These are phyloP conservation scores for Venustaconcha ellipsiformis DNA, from an alignment of 1,140 invertebrate genomes.

Conservation along the genomic window DNA sequence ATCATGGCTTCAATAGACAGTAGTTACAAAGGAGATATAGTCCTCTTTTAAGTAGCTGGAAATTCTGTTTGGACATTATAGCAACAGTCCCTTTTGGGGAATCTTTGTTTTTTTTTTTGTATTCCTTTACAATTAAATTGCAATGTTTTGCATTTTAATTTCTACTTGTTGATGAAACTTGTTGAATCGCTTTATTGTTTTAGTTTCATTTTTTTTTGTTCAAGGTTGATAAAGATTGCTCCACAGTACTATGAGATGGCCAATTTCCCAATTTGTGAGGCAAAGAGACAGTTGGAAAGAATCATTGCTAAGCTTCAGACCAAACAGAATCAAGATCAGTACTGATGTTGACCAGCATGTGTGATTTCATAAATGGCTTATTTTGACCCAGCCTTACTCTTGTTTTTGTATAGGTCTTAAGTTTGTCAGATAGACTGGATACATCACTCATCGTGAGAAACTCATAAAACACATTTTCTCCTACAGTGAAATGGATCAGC, in stretches of 20 bases:
- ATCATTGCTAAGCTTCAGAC: conserved; percentile 64
- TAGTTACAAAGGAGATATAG: too few relatives aligned
- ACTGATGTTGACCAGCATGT: neutral
- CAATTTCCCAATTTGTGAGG: conserved; percentile 98
- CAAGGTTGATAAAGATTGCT: conserved; percentile 93
- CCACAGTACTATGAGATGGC: conserved; percentile 98
- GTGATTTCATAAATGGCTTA: neutral
- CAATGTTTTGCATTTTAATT: neutral
- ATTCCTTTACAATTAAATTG: neutral
- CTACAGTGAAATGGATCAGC: too few relatives aligned
- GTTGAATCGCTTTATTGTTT: neutral
- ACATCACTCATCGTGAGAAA: too few relatives aligned
- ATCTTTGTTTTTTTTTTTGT: neutral
- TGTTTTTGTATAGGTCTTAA: too few relatives aligned
- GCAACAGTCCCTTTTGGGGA: too few relatives aligned
- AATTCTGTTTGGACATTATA: too few relatives aligned
- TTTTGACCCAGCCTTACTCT: too few relatives aligned
- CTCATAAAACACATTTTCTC: too few relatives aligned
- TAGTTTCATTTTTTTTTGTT: conserved; percentile 23
- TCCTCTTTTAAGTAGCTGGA: too few relatives aligned
- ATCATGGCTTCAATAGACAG: too few relatives aligned
- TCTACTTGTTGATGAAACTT: neutral
- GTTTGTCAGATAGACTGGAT: too few relatives aligned
- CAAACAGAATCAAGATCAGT: conserved; percentile 44
- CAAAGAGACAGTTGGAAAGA: conserved; percentile 84